Base-by-base conservation (phyloP, 2,113 vertebrate species). In the Melanerpes formicivorus region DNA sequence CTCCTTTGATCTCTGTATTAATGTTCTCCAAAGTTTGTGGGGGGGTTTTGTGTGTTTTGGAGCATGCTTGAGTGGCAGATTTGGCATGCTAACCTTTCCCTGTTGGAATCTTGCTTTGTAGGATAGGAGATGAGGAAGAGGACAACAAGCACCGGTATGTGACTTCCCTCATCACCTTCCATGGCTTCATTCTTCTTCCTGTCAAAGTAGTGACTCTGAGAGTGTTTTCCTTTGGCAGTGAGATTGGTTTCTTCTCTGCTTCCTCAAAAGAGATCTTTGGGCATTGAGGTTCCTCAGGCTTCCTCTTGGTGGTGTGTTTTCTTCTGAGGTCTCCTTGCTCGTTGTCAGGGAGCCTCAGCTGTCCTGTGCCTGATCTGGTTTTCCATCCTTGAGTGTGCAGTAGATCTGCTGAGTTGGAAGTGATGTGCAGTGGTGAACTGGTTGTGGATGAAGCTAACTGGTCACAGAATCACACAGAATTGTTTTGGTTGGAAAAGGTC, bases 91-190 rank as follows among this genome's bases (percentile, higher is more conserved):
- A 96, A 96, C 94, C 78, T 93, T 91, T 80, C 91, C 25, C 84
- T 95, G 44, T 95, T 96, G 94, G 91, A 93, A 93, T 96, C 95
- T 96, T 96, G 96, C 94, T 88, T 96, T 96, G 21, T 93, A 96
- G 96, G 96, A 93, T 96, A 96, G 96, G 96, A 96, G 96, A 96
- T 91, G 96, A 96, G 93, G 96, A 96, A 96, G 96, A 96, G 95
- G 96, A 96, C 96, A 96, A 23, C 91, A 95, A 95, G 62, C 96
- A 96, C 85, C 94, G 95, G 93, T 95, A 90, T 12, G 90, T 92
- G 90, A 72, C 64, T 90, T 71, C 89, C 77, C 74, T 78, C 91
- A 65, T 72, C 95, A 69, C 3, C 74, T 40, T 59, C n/a, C 40
- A 14, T 56, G 44, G 22, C 80, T 78, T 62, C 74, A 7, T 84